Base-by-base conservation (phyloP, 1,140 invertebrate species). In the Papilio xuthus region DNA sequence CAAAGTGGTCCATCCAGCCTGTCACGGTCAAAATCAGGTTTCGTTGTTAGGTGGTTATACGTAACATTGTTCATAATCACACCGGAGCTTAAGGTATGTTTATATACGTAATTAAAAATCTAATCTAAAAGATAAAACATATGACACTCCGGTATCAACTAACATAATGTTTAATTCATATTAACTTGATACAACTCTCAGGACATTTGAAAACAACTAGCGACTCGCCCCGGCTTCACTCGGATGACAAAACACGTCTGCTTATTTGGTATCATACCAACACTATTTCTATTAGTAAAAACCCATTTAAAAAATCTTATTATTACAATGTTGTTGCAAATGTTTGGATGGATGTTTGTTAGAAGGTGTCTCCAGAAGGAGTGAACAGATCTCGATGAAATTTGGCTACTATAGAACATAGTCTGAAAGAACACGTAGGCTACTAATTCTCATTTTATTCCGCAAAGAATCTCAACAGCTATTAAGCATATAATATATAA, bases 1-100 rank as follows among this genome's bases (percentile, higher is more conserved):
- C n/a, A 15, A 73, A 73, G 71, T 47, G 71, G 71, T 67, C 42
- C 71, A 47, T 26, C 12, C 71, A 41, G 42, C 71, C 71, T 73
- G 71, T 73, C 71, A 73, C 42, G 26, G 7, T 6, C 13, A 42
- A 47, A 47, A 73, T 73, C 71, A 73, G 42, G 71, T 73, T 73
- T 73, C 20, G 71, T 47, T 26, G 37, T 47, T 44, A 73, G 37
- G 20, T 73, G 10, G 20, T 73, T 13, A 44, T 23, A 73, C 71
- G 60, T 67, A 67, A 67, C 41, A 47, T 73, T 73, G 42, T 26
- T 37, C 67, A 69, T 73, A 73, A 67, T 67, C 12, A 28, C 26
- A 67, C 3, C 26, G 26, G 3, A 12, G 23, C 12, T 67, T 67
- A 8, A 67, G 1, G 12, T 15, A 67, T 32, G 23, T 60, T 60